Evolutionary conservation across 2,888 invertebrate species (phyloP).

Genomic region (Ferrisia virgata): DNA sequence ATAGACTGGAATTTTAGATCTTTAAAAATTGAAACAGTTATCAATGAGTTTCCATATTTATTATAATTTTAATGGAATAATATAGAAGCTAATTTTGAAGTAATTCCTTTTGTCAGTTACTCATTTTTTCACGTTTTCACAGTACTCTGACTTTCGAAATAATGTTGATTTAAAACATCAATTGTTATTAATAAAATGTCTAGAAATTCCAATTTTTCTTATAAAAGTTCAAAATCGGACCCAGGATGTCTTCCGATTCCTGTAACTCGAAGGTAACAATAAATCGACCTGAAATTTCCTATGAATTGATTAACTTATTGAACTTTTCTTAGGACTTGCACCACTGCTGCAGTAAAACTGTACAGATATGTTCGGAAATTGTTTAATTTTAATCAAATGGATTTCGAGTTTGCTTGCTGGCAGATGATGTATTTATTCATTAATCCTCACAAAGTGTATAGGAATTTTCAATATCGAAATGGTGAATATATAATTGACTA

Average conservation of each 20-base stretch:
- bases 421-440: constrained; percentile 95
- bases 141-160: not conserved
- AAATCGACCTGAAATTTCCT: not conserved
- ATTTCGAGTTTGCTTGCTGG: constrained; percentile 99
- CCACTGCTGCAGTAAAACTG: constrained; percentile 82
- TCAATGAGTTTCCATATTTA: too few species aligned
- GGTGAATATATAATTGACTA: constrained; percentile 62
- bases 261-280: constrained; percentile 50
- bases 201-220: constrained; percentile 34
- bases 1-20: too few species aligned
- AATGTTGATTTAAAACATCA: not conserved
- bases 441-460: constrained; percentile 93
- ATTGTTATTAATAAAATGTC: not conserved
- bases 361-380: constrained; percentile 82
- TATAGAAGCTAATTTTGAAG: too few species aligned
- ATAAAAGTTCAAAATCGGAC: constrained; percentile 34
- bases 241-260: constrained; percentile 50
- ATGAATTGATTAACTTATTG: not conserved
- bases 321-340: constrained; percentile 61
- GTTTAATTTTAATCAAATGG: constrained; percentile 94
- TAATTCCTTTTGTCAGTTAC: too few species aligned
- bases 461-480: constrained; percentile 96
- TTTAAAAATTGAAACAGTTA: too few species aligned
- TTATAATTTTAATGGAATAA: too few species aligned
- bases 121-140: too few species aligned